Percentiles rank a stretch among this genome's conserved stretches.
Conservation (phyloP, 2,113 vertebrate species). For the Oncorhynchus masou region DNA sequence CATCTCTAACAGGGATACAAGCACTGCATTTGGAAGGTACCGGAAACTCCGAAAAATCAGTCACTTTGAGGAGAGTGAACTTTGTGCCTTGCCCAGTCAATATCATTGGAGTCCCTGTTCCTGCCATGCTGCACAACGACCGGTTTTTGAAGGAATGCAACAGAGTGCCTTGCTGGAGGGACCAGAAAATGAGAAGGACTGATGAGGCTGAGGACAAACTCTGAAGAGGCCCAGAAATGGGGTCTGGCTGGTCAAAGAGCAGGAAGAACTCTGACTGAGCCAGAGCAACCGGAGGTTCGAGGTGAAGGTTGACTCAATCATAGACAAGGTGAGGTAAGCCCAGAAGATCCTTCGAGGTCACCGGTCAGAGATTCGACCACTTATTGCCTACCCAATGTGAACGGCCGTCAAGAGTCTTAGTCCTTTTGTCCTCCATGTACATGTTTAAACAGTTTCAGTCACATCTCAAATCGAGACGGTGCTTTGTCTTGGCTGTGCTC, state of each 20-base stretch:
- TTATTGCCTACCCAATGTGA: slow-evolving; percentile 41
- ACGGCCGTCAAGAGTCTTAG: not conserved
- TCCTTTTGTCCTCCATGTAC: no score
- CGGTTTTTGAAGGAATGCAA: slow-evolving; percentile 70
- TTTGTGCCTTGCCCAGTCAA: slow-evolving; percentile 17
- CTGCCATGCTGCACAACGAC: slow-evolving; percentile 56
- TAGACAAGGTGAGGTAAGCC: slow-evolving; percentile 76
- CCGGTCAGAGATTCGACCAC: slow-evolving; percentile 76
- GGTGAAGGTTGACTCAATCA: slow-evolving; percentile 71
- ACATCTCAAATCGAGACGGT: no score
- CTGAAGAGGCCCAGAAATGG: slow-evolving; percentile 16
- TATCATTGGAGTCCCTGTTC: slow-evolving; percentile 11
- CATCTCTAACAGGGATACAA: slow-evolving; percentile 9
- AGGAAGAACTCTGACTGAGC: slow-evolving; percentile 46
- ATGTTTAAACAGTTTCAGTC: no score
- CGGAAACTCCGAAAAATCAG: slow-evolving; percentile 44
- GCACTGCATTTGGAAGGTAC: slow-evolving; percentile 9
- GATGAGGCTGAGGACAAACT: slow-evolving; percentile 21
- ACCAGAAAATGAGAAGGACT: slow-evolving; percentile 10
- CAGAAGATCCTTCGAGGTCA: slow-evolving; percentile 78
- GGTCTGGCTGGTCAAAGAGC: slow-evolving; percentile 38
- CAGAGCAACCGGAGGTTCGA: slow-evolving; percentile 61
- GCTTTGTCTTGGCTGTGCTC: no score
- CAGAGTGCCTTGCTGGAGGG: slow-evolving; percentile 2
- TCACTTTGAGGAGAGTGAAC: slow-evolving; percentile 8